Conservation (phyloP, 2,888 invertebrate species). For the Geophilus truncorum region DNA sequence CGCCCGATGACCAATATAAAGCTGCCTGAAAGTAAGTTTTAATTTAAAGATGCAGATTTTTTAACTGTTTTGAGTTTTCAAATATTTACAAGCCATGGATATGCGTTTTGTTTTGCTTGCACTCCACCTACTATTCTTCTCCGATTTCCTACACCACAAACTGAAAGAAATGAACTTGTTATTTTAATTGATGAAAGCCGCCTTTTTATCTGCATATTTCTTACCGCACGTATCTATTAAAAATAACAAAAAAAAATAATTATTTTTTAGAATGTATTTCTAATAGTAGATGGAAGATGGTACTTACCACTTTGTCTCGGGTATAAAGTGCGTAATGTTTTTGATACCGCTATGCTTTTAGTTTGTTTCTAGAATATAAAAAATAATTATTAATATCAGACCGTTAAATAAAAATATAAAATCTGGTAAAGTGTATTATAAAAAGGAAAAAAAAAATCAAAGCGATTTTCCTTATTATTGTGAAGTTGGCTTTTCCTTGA, state of each 20-base stretch:
- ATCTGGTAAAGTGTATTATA: no score
- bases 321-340: neutral
- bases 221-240: neutral
- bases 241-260: neutral
- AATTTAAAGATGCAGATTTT: neutral
- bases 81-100: constrained; percentile 5
- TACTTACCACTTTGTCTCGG: neutral
- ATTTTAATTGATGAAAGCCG: neutral
- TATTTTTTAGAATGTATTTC: neutral
- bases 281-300: no score
- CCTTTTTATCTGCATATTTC: neutral
- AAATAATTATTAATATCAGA: neutral
- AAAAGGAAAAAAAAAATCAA: no score
- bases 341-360: neutral
- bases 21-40: neutral
- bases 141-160: neutral
- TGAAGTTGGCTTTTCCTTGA: no score
- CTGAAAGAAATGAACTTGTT: neutral
- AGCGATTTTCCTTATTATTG: no score
- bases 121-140: constrained; percentile 1
- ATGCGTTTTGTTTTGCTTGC: neutral
- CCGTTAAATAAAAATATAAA: no score
- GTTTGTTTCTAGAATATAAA: neutral
- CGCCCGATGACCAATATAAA: constrained; percentile 16
- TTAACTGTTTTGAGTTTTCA: neutral